Base-by-base conservation (phyloP, 2,888 invertebrate species). In the Rhorus exstirpatorius region DNA sequence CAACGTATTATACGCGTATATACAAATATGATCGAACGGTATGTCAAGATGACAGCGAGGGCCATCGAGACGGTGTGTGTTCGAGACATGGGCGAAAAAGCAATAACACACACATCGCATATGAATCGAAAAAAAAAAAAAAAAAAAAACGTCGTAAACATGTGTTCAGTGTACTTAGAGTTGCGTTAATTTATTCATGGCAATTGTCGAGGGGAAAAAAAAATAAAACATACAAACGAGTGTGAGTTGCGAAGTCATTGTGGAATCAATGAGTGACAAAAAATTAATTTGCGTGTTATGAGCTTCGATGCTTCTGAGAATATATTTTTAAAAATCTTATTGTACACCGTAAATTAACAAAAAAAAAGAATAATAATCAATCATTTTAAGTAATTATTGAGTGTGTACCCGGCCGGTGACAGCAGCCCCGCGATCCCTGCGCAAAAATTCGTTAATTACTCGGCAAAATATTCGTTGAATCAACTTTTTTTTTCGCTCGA, bases 101-200 rank as follows among this genome's bases (percentile, higher is more conserved):
- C 41, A 26, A 19, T 53, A 55, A 26, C 55, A 14, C 14, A 55
- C 3, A n/a, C 14, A 70, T 55, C n/a, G n/a, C 17, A 10, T 46
- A 58, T 46, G 19, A 60, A 53, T 12, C 12, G 24, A 21, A 12
- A 53, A 53, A n/a, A 24, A 21, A 24, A 4, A 10, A 51, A 21
- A 51, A 67, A 19, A 14, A 41, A 7, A 12, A 41, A 24, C 41
- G 26, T 31, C 31, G 58, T 17, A 35, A 17, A 60, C 24, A 61
- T 49, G 10, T 14, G 31, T 24, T 53, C 12, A 24, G 1, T 24
- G 14, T 21, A 53, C n/a, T n/a, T n/a, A 53, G 24, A 53, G 24
- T 58, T n/a, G 31, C 31, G 21, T 71, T 19, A 70, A 70, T 58
- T 31, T 46, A 58, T 71, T 26, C 71, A 3, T 31, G 10, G 8